These are phyloP conservation scores for Brachyopa scutellaris DNA, from an alignment of 2,888 invertebrate genomes.

Conservation along the genomic window DNA sequence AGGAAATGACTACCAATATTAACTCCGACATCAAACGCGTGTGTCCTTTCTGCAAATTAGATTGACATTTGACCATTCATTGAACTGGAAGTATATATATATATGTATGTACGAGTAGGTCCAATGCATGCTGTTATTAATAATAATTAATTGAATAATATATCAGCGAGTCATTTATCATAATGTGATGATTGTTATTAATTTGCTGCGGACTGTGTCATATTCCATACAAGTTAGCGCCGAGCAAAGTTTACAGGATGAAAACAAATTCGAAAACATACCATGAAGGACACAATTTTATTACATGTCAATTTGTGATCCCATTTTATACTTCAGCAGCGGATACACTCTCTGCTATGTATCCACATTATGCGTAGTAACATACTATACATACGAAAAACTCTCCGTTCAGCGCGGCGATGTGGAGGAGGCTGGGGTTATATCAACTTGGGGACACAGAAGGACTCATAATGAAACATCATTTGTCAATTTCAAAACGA, in stretches of 20 bases:
- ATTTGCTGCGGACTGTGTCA: conserved; percentile 26
- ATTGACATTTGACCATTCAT: conserved; percentile 13
- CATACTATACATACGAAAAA: conserved; percentile 20
- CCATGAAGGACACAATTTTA: conserved; percentile 60
- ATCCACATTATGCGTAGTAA: neutral
- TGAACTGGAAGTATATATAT: too few relatives aligned
- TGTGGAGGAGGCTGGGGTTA: conserved; percentile 1
- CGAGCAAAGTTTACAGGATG: conserved; percentile 1
- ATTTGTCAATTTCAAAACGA: conserved; percentile 72
- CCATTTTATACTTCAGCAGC: conserved; percentile 36
- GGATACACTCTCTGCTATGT: conserved; percentile 26
- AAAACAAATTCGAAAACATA: conserved; percentile 43
- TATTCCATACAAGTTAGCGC: neutral
- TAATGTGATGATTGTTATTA: conserved; percentile 49
- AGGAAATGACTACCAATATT: neutral
- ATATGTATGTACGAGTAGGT: neutral
- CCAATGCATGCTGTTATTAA: conserved; percentile 4
- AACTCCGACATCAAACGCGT: neutral
- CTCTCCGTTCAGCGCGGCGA: neutral
- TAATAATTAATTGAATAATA: conserved; percentile 37
- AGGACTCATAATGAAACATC: conserved; percentile 71
- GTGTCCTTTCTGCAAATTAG: neutral
- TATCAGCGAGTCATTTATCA: conserved; percentile 51
- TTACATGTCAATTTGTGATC: conserved; percentile 70
- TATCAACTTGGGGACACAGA: conserved; percentile 49